phyloP scores from a whole-genome alignment of 2,888 invertebrate species.

The Epirrhoe alternata region DNA sequence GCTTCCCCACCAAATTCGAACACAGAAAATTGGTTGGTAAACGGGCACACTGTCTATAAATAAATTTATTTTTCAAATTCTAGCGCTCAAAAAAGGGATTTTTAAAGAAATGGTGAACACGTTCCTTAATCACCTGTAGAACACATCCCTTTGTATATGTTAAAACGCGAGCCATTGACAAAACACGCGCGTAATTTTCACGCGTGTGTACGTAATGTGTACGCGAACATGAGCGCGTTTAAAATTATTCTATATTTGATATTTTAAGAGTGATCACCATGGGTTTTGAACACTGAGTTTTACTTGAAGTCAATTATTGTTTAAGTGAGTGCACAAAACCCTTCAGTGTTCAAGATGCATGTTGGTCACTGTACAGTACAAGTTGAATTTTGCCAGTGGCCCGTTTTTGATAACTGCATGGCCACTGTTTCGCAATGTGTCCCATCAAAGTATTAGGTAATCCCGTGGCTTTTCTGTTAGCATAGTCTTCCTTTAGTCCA shows the following conservation, averaged over 20 bases:
- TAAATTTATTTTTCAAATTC: slow-evolving; percentile 71
- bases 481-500: slow-evolving; percentile 39
- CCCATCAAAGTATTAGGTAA: slow-evolving; percentile 58
- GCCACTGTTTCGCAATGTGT: slow-evolving; percentile 58
- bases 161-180: slow-evolving; percentile 63
- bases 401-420: slow-evolving; percentile 68
- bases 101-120: slow-evolving; percentile 79
- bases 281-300: not conserved
- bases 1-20: not conserved
- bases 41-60: slow-evolving; percentile 30
- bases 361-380: not conserved
- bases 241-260: not conserved
- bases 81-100: slow-evolving; percentile 81
- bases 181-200: slow-evolving; percentile 28
- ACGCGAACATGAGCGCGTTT: slow-evolving; percentile 7
- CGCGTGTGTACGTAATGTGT: slow-evolving; percentile 5
- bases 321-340: not conserved
- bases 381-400: slow-evolving; percentile 53
- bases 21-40: slow-evolving; percentile 6
- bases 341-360: not conserved
- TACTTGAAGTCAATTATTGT: not conserved
- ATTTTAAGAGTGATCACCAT: not conserved
- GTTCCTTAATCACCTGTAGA: slow-evolving; percentile 72
- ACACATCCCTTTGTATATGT: slow-evolving; percentile 61
- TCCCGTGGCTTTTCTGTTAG: slow-evolving; percentile 71